These are phyloP conservation scores for Nestor notabilis DNA, from an alignment of 2,113 vertebrate genomes.

Conservation along the genomic window DNA sequence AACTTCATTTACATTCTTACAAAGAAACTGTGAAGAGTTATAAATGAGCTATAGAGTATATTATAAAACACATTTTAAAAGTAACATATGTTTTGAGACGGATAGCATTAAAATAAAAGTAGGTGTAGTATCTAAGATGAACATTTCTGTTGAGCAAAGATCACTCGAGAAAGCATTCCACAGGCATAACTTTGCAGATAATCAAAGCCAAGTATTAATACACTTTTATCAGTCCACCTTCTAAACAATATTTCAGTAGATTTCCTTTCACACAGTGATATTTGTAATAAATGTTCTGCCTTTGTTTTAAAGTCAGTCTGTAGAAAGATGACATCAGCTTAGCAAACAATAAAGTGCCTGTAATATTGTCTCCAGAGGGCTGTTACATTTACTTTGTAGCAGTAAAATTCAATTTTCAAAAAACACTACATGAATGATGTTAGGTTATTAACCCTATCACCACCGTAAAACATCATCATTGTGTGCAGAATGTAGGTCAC, in stretches of 20 bases:
- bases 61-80: constrained; percentile 61
- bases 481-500: constrained; percentile 81
- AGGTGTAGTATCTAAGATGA: constrained; percentile 53
- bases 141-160: constrained; percentile 58
- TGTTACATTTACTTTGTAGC: constrained; percentile 94
- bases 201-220: constrained; percentile 81
- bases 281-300: constrained; percentile 93
- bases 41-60: constrained; percentile 67
- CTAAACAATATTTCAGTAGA: constrained; percentile 90
- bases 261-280: constrained; percentile 98
- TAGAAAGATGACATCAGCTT: constrained; percentile 98
- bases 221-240: constrained; percentile 85
- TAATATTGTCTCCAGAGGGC: constrained; percentile 93
- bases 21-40: constrained; percentile 43
- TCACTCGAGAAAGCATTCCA: constrained; percentile 70
- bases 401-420: constrained; percentile 91
- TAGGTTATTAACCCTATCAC: constrained; percentile 85
- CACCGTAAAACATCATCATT: constrained; percentile 79
- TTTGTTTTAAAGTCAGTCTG: constrained; percentile 91
- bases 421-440: constrained; percentile 85
- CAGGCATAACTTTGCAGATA: constrained; percentile 78
- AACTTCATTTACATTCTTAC: constrained; percentile 63
- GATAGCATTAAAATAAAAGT: constrained; percentile 47
- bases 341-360: constrained; percentile 97
- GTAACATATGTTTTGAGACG: constrained; percentile 61